Evolutionary conservation across 1,140 invertebrate genomes (phyloP).

Genomic region (Drosophila virilis): DNA sequence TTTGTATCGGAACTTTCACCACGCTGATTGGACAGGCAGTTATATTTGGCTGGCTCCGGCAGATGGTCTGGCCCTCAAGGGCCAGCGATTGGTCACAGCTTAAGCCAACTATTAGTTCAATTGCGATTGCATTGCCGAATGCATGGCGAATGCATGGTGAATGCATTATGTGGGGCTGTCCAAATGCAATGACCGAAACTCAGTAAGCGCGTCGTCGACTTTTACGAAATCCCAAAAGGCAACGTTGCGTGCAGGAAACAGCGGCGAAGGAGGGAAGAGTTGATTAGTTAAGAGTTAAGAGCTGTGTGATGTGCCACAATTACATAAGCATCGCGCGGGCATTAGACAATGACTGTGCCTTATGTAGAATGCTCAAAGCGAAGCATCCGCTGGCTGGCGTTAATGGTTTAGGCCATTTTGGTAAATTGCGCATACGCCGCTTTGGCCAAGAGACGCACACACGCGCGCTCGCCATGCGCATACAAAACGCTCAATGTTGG

Average conservation of each 20-base stretch:
- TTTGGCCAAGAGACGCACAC: conserved; percentile 13
- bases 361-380: conserved; percentile 20
- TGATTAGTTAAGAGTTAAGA: background rate
- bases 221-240: conserved; percentile 40
- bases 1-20: background rate
- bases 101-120: conserved; percentile 11
- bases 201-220: conserved; percentile 33
- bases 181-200: conserved; percentile 21
- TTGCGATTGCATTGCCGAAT: conserved; percentile 58
- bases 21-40: background rate
- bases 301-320: conserved; percentile 30
- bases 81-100: background rate
- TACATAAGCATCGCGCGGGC: conserved; percentile 38
- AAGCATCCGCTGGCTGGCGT: conserved; percentile 34
- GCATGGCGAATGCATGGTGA: conserved; percentile 68
- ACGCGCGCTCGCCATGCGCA: conserved; percentile 42
- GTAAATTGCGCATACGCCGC: conserved; percentile 64
- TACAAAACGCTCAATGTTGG: conserved; percentile 63
- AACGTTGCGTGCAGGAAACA: conserved; percentile 32
- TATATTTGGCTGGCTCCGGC: background rate
- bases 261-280: too few species aligned
- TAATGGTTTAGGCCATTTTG: conserved; percentile 35
- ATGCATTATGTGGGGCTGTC: conserved; percentile 48
- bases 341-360: conserved; percentile 45
- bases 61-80: background rate